Conservation (phyloP, 2,888 invertebrate genomes). For the Cryptocephalus moraei region DNA sequence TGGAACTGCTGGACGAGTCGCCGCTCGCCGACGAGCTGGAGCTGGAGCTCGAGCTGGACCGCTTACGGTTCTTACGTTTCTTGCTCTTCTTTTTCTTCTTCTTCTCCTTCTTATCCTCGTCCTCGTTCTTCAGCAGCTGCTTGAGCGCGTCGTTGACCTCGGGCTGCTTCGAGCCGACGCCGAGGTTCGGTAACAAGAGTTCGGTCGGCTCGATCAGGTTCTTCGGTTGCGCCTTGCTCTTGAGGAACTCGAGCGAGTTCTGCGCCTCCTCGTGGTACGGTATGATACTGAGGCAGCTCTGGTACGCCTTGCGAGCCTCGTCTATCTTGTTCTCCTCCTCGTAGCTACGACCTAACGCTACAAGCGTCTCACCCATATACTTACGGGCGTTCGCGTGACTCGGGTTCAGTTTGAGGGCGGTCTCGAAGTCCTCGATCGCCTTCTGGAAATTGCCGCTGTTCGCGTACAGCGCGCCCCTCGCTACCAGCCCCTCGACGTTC, state of each 20-base stretch:
- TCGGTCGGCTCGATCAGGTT: constrained; percentile 56
- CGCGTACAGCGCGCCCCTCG: constrained; percentile 84
- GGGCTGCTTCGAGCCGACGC: constrained; percentile 36
- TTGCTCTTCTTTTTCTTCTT: constrained; percentile 54
- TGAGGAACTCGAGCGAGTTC: constrained; percentile 71
- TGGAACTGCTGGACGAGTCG: constrained; percentile 47
- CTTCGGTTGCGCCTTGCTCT: constrained; percentile 52
- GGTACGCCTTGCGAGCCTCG: constrained; percentile 76
- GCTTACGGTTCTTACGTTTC: constrained; percentile 52
- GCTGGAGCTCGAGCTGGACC: constrained; percentile 41
- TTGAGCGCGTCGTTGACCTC: constrained; percentile 58
- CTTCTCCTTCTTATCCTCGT: constrained; percentile 49
- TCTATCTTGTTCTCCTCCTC: constrained; percentile 80
- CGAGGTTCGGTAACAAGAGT: constrained; percentile 49
- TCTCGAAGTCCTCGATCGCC: constrained; percentile 91
- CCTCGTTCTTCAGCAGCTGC: constrained; percentile 46
- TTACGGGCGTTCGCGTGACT: constrained; percentile 88
- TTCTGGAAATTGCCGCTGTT: constrained; percentile 89
- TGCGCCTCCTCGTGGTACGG: constrained; percentile 83
- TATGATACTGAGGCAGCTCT: constrained; percentile 71
- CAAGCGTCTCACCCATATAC: constrained; percentile 87
- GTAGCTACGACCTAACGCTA: constrained; percentile 79
- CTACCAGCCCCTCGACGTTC: constrained; percentile 87
- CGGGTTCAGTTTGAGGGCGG: constrained; percentile 77
- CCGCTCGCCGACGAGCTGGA: constrained; percentile 41